phyloP scores from a whole-genome alignment of 2,888 invertebrate species.

The Cantharis rustica region DNA sequence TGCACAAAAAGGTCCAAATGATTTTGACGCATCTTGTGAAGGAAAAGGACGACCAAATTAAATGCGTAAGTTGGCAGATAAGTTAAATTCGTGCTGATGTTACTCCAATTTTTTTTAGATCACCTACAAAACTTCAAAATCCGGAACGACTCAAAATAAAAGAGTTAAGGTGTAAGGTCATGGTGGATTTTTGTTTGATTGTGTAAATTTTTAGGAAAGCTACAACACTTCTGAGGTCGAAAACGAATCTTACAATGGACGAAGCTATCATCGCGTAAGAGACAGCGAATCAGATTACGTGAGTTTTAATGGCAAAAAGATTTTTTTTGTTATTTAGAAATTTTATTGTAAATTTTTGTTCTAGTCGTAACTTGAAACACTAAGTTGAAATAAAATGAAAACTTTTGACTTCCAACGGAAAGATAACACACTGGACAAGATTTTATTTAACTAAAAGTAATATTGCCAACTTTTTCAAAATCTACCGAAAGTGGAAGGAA shows the following conservation, averaged over 20 bases:
- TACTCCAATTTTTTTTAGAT: background rate
- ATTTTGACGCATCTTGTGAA: constrained; percentile 46
- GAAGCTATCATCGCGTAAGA: background rate
- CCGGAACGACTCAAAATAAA: background rate
- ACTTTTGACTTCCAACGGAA: background rate
- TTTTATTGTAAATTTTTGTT: background rate
- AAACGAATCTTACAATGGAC: background rate
- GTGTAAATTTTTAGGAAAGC: background rate
- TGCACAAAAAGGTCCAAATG: constrained; percentile 45
- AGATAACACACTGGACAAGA: no score
- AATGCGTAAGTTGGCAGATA: background rate
- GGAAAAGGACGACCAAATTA: constrained; percentile 41
- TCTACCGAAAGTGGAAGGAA: background rate
- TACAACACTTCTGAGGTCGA: background rate
- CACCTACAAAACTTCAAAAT: background rate
- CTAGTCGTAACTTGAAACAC: background rate
- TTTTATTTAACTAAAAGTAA: background rate
- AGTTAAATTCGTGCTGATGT: background rate
- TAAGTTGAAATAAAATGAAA: background rate
- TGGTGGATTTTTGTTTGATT: background rate
- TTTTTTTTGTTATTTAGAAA: background rate
- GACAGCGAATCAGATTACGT: background rate
- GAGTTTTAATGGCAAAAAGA: background rate
- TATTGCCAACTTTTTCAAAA: background rate
- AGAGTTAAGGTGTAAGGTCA: background rate